phyloP scores from a whole-genome alignment of 1,140 invertebrate species.

The Drosophila biarmipes region DNA sequence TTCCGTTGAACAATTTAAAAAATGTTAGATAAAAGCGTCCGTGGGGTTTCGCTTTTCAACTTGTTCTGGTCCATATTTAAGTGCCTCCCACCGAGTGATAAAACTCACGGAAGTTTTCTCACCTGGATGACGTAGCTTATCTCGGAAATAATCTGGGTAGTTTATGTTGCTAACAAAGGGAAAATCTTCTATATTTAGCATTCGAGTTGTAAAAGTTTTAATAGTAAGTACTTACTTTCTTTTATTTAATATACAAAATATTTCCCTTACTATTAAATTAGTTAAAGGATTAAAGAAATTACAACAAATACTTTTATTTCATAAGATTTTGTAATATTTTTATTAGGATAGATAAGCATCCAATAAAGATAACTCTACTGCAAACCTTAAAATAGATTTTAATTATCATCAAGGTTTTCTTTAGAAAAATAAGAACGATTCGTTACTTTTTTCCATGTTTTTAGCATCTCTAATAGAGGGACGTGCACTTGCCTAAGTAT shows the following conservation, averaged over 20 bases:
- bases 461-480: neutral
- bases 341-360: slow-evolving; percentile 1
- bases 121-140: slow-evolving; percentile 30
- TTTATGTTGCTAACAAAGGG: slow-evolving; percentile 8
- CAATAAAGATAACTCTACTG: slow-evolving; percentile 10
- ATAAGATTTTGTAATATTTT: slow-evolving; percentile 13
- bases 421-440: neutral
- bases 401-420: neutral
- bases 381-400: slow-evolving; percentile 13
- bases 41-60: slow-evolving; percentile 19
- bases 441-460: neutral
- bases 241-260: neutral
- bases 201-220: neutral
- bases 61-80: slow-evolving; percentile 30
- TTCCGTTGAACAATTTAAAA: neutral
- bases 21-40: slow-evolving; percentile 16
- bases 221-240: too few species aligned
- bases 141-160: slow-evolving; percentile 21
- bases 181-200: neutral
- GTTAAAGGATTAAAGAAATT: too few species aligned
- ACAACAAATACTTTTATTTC: slow-evolving; percentile 1
- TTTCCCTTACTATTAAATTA: neutral
- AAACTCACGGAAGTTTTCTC: slow-evolving; percentile 31
- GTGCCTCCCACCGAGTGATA: slow-evolving; percentile 17
- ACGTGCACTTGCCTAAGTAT: too few species aligned